phyloP scores from a whole-genome alignment of 2,888 invertebrate genomes.

The Noctua comes region DNA sequence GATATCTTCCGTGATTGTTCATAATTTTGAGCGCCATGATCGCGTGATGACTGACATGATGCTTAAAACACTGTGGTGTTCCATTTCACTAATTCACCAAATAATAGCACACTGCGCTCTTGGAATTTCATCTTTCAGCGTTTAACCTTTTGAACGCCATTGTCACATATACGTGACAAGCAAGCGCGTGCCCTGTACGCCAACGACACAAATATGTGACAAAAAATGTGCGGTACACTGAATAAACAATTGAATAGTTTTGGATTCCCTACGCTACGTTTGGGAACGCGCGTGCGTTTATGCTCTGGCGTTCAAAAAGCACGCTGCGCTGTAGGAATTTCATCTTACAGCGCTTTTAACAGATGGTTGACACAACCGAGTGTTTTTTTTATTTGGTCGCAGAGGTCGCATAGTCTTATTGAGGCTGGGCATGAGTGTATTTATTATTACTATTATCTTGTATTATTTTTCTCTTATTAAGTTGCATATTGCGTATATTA shows the following conservation, averaged over 20 bases:
- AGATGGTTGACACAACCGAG: background rate
- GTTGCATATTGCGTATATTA: conserved; percentile 3
- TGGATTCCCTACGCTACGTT: too few species aligned
- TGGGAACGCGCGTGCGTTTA: too few species aligned
- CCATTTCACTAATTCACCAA: background rate
- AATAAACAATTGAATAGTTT: too few species aligned
- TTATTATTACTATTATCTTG: background rate
- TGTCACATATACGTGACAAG: too few species aligned
- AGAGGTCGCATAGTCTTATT: background rate
- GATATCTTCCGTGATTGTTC: too few species aligned
- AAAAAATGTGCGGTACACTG: too few species aligned
- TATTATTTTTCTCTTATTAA: conserved; percentile 4
- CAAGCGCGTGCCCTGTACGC: too few species aligned
- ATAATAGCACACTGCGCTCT: background rate
- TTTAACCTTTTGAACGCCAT: too few species aligned
- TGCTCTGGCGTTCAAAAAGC: background rate
- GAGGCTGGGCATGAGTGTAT: background rate
- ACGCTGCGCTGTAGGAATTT: background rate
- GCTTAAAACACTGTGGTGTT: too few species aligned
- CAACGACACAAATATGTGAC: too few species aligned
- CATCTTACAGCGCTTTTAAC: background rate
- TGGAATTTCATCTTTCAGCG: background rate
- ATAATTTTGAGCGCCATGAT: too few species aligned
- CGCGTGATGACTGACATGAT: too few species aligned
- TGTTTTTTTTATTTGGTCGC: background rate